Base-by-base conservation (phyloP, 1,140 invertebrate genomes). In the Drosophila sulfurigaster region DNA sequence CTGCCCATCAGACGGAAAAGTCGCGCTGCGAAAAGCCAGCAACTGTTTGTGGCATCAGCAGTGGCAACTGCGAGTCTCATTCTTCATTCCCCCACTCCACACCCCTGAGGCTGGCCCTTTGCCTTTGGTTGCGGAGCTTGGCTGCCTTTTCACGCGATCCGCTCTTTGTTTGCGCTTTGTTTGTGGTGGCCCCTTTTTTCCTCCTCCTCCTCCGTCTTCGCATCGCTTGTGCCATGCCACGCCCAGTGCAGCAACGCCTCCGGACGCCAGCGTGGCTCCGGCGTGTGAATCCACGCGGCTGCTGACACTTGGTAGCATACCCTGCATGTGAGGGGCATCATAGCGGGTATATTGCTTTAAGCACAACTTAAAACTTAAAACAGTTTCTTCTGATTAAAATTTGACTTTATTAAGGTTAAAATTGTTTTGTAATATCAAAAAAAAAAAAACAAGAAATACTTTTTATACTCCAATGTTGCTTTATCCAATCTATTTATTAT, bases 101-200 rank as follows among this genome's bases (percentile, higher is more conserved):
- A 4, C 49, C 58, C 66, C 25, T 38, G 65, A 65, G 69, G 43
- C 60, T 38, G 38, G 63, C 75, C 59, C 71, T 75, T 82, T 63
- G 72, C 65, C 41, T 43, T 25, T 56, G 48, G 60, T 46, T 15
- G 45, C 57, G 30, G 30, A 43, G 64, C 38, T 69, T 64, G 68
- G 68, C 73, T 70, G 86, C 75, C 70, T 77, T 78, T 87, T 87
- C 83, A 80, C 77, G 83, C 73, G 82, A 88, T 88, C 83, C 70
- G 66, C 48, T 74, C 75, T 88, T 87, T 86, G 71, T 85, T 86
- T 86, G 85, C 78, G 79, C 68, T 82, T 88, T 86, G 83, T 86
- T 86, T 86, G 82, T 65, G 82, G 66, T 58, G 20, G 15, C 45
- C 28, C 52, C 51, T 41, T 7, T 20, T 41, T 30, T 48, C 51